A percentile compares a stretch with the other conserved stretches of the same genome.
phyloP scores from a whole-genome alignment of 1,140 invertebrate genomes.

The Hormaphis cornu region DNA sequence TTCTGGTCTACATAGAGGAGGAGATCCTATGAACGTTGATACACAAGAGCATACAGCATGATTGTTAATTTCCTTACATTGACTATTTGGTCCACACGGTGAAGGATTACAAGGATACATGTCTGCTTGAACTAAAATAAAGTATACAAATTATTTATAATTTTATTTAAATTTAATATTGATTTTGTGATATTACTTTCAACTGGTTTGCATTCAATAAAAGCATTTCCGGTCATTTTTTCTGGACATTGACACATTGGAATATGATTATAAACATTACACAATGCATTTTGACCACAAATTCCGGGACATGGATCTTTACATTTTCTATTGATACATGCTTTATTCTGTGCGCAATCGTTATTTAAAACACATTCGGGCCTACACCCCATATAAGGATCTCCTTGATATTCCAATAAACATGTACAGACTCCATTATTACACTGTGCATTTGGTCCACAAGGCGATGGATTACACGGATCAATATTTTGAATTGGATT shows the following conservation, averaged over 20 bases:
- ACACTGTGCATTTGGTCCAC: slow-evolving; percentile 67
- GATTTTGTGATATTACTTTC: slow-evolving; percentile 47
- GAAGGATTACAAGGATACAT: slow-evolving; percentile 46
- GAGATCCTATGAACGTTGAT: slow-evolving; percentile 54
- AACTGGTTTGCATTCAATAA: slow-evolving; percentile 51
- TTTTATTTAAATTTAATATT: neutral
- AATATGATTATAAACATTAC: slow-evolving; percentile 56
- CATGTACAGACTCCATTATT: slow-evolving; percentile 61
- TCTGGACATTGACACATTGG: slow-evolving; percentile 58
- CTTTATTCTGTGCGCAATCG: slow-evolving; percentile 53
- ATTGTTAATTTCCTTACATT: slow-evolving; percentile 55
- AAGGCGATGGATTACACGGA: slow-evolving; percentile 66
- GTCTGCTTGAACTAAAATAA: slow-evolving; percentile 36
- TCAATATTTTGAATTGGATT: slow-evolving; percentile 39
- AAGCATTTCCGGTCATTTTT: slow-evolving; percentile 62
- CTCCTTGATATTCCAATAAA: slow-evolving; percentile 46
- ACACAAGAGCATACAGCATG: slow-evolving; percentile 59
- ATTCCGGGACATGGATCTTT: slow-evolving; percentile 63
- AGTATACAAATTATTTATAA: neutral
- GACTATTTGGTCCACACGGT: slow-evolving; percentile 48
- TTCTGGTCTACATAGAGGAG: slow-evolving; percentile 63
- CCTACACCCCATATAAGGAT: slow-evolving; percentile 52
- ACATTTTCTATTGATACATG: slow-evolving; percentile 67
- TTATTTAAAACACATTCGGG: slow-evolving; percentile 59
- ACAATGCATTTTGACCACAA: slow-evolving; percentile 60